Percentiles rank a stretch among this genome's conserved stretches.
Evolutionary conservation across 2,113 vertebrate genomes (phyloP).

Genomic region (Steatornis caripensis): DNA sequence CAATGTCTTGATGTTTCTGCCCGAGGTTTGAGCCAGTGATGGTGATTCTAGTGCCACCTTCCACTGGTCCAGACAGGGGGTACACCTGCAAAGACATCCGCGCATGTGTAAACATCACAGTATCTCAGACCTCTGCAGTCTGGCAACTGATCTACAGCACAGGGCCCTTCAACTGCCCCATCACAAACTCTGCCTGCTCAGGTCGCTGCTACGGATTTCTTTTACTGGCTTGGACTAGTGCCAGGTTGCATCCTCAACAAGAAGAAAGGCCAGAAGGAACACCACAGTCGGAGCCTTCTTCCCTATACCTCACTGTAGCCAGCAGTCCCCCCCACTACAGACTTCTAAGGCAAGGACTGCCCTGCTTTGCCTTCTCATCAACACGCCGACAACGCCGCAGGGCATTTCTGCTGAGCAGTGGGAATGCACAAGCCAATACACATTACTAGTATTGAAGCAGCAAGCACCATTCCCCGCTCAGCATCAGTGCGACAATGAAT

Average conservation of each 20-base stretch:
- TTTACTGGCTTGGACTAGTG: background rate
- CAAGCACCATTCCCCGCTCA: slow-evolving; percentile 46
- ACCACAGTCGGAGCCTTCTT: background rate
- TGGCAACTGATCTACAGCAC: slow-evolving; percentile 8
- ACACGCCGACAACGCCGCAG: background rate
- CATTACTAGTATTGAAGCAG: slow-evolving; percentile 32
- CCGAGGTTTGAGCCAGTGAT: slow-evolving; percentile 96
- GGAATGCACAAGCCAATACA: slow-evolving; percentile 37
- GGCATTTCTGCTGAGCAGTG: slow-evolving; percentile 6
- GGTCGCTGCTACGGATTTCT: background rate
- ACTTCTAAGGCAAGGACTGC: background rate
- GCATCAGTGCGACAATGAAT: slow-evolving; percentile 38
- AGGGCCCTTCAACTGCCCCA: background rate
- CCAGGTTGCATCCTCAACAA: background rate
- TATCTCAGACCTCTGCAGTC: background rate
- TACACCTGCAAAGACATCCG: slow-evolving; percentile 81
- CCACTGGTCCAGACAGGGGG: slow-evolving; percentile 88
- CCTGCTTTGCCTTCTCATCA: background rate
- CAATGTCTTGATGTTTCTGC: slow-evolving; percentile 89
- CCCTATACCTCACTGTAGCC: background rate
- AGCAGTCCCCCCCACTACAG: background rate
- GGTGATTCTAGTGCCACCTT: slow-evolving; percentile 89
- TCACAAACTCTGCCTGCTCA: background rate
- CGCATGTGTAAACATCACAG: slow-evolving; percentile 16
- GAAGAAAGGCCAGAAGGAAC: background rate